These are phyloP conservation scores for Siderastrea radians DNA, from an alignment of 92 coral and sea anemone genomes.

Conservation along the genomic window DNA sequence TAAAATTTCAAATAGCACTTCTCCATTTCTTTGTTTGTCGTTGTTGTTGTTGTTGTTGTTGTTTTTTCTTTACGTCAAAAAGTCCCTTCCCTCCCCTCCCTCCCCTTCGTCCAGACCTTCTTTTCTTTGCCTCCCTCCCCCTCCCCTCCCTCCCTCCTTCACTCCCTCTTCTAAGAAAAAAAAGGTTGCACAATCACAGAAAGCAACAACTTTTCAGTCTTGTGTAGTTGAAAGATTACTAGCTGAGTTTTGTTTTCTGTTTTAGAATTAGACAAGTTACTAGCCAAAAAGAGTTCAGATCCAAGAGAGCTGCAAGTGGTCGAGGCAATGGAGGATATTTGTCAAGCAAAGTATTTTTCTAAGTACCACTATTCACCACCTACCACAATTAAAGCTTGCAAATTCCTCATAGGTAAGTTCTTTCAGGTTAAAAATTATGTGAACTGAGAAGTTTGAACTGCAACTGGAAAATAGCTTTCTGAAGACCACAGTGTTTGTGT, in stretches of 20 bases:
- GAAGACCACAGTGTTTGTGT: too few relatives aligned
- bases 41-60: too few relatives aligned
- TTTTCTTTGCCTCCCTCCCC: too few relatives aligned
- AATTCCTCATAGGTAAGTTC: conserved; percentile 84
- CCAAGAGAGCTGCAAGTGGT: conserved; percentile 92
- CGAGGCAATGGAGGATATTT: conserved; percentile 96
- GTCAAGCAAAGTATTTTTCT: conserved; percentile 85
- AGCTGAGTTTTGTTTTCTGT: not conserved
- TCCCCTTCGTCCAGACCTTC: too few relatives aligned
- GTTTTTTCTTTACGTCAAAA: too few relatives aligned
- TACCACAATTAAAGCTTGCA: conserved; percentile 92
- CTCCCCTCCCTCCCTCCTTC: too few relatives aligned
- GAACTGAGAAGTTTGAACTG: not conserved
- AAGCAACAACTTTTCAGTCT: not conserved
- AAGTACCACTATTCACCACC: conserved; percentile 94
- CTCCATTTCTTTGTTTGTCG: too few relatives aligned
- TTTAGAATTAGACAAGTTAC: conserved; percentile 83
- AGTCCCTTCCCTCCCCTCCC: too few relatives aligned
- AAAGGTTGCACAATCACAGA: not conserved
- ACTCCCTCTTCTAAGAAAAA: too few relatives aligned
- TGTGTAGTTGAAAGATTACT: too few relatives aligned
- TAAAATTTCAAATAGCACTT: too few relatives aligned
- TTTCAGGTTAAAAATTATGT: not conserved
- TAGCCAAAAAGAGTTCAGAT: conserved; percentile 90
- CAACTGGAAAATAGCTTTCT: too few relatives aligned